Percentiles rank a stretch among this genome's conserved stretches.
These are phyloP conservation scores for Phymastichus coffea DNA, from an alignment of 1,140 invertebrate species.

Conservation along the genomic window DNA sequence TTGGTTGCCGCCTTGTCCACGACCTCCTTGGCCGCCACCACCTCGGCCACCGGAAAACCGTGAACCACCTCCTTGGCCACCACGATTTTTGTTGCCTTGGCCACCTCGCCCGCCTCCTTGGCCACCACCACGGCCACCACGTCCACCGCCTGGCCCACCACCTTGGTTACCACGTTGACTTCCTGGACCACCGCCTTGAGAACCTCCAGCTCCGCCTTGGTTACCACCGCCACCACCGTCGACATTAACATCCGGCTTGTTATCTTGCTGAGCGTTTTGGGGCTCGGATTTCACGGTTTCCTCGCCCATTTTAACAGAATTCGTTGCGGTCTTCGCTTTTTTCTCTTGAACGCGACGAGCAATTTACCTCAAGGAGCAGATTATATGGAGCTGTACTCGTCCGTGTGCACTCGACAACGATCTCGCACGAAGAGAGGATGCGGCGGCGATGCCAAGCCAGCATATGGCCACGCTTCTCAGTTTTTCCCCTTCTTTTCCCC, in stretches of 20 bases:
- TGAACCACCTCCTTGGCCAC: conserved; percentile 44
- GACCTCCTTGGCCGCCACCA: conserved; percentile 34
- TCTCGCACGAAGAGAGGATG: conserved; percentile 12
- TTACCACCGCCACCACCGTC: conserved; percentile 24
- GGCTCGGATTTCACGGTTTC: conserved; percentile 43
- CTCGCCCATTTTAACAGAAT: conserved; percentile 42
- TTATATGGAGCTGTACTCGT: too few relatives aligned
- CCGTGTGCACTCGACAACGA: background rate
- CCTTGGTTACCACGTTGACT: conserved; percentile 27
- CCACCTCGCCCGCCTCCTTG: conserved; percentile 24
- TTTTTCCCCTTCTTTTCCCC: background rate
- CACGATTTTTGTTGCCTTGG: conserved; percentile 33
- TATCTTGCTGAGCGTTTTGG: conserved; percentile 37
- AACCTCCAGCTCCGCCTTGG: conserved; percentile 25
- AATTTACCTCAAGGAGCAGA: too few relatives aligned
- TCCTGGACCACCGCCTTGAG: conserved; percentile 22
- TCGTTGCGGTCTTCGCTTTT: too few relatives aligned
- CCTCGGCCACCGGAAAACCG: conserved; percentile 41
- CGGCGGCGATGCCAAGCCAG: background rate
- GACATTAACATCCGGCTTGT: conserved; percentile 37
- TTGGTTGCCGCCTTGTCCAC: conserved; percentile 36
- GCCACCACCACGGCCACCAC: conserved; percentile 4
- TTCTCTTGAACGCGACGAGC: conserved; percentile 14
- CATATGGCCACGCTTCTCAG: background rate
- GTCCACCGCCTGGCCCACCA: conserved; percentile 14